Base-by-base conservation (phyloP, 2,797 vertebrate species). In the Coregonus suidteri region DNA sequence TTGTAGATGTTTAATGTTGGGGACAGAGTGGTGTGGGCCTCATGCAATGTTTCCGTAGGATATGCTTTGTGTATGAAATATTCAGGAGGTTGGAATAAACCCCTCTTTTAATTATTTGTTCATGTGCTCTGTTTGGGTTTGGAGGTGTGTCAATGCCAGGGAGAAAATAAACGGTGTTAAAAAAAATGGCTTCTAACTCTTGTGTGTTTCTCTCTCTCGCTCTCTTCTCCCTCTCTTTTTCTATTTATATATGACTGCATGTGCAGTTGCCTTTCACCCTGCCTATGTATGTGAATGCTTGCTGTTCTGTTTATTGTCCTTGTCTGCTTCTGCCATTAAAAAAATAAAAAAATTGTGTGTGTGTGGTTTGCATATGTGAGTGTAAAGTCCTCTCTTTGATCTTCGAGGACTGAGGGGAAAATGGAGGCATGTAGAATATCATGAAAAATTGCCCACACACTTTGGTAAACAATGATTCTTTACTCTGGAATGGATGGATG, bases 1-100 rank as follows among this genome's bases (percentile, higher is more conserved):
- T 77, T 75, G 62, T 75, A 25, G 51, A 78, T 75, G 64, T 78
- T 73, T 75, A 54, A 75, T 69, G 56, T 6, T 34, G 52, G 15
- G 37, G 41, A 52, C 34, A 20, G n/a, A 4, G 25, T 56, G 30
- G 9, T 18, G 66, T 68, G 66, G 66, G 4, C 31, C 34, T 37
- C 66, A 18, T 68, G 66, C 31, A 68, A 68, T 35, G 18, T 47
- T 20, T 54, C 54, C 53, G 25, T 68, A 81, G 71, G 18, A 71
- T 74, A 75, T 54, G 66, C 9, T 77, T 35, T 62, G 66, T 18
- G 34, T 37, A 79, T 77, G 11, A 77, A 82, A 79, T 82, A 79
- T 82, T 79, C 18, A 76, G 71, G 6, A 73, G 71, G 53, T 73
- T 66, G 64, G 69, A 75, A 73, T 16, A 18, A 65, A 67, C 2